phyloP scores from a whole-genome alignment of 2,113 vertebrate species.

The Cathartes aura region DNA sequence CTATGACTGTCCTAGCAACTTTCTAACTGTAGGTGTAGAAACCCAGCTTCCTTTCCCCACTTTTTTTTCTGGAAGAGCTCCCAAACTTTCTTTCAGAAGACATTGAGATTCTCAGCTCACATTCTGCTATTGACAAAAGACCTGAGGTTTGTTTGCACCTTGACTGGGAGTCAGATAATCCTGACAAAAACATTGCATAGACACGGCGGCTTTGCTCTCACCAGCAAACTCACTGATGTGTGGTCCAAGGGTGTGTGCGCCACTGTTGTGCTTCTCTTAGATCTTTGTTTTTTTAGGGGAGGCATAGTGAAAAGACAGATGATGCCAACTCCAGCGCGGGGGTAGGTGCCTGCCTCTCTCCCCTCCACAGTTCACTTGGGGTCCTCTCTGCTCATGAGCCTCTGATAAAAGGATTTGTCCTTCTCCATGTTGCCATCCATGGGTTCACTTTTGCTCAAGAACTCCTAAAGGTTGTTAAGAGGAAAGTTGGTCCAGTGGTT shows the following conservation, averaged over 20 bases:
- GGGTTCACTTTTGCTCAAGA: neutral
- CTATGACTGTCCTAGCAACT: neutral
- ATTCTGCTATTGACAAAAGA: conserved; percentile 31
- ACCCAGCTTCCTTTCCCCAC: neutral
- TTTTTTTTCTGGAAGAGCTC: neutral
- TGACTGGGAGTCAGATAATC: conserved; percentile 54
- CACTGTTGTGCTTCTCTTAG: neutral
- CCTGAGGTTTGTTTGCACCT: conserved; percentile 45
- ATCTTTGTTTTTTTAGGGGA: conserved; percentile 10
- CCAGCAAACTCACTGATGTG: conserved; percentile 21
- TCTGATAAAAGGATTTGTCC: neutral
- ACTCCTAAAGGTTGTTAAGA: neutral
- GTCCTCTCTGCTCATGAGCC: neutral
- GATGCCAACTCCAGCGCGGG: neutral
- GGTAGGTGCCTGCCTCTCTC: neutral
- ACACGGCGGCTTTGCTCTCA: neutral
- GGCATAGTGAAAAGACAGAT: neutral
- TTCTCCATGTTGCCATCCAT: neutral
- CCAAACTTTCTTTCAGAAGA: conserved; percentile 29
- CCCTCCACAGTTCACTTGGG: neutral
- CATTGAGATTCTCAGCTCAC: conserved; percentile 25
- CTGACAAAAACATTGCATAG: conserved; percentile 47
- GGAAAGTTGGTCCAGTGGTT: neutral
- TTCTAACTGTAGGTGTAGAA: neutral
- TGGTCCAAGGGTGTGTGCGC: neutral